Evolutionary conservation across 1,140 invertebrate genomes (phyloP).

Genomic region (Drosophila kikkawai): DNA sequence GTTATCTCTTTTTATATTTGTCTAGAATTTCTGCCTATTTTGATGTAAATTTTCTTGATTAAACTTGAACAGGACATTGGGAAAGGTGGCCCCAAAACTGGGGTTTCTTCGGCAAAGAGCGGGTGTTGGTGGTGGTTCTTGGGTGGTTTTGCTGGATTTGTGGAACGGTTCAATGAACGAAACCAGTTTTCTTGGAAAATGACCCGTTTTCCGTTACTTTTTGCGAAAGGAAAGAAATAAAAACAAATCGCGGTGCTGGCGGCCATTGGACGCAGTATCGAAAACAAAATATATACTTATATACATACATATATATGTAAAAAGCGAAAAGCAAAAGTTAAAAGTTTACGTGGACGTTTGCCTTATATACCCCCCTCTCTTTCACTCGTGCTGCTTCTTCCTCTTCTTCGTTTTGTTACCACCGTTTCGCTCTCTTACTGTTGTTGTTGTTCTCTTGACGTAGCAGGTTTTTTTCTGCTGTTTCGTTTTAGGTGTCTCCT

Average conservation of each 20-base stretch:
- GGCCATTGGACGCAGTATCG: conserved; percentile 11
- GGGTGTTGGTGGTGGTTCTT: not conserved
- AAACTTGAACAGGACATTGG: not conserved
- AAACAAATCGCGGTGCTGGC: conserved; percentile 1
- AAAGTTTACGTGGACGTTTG: conserved; percentile 82
- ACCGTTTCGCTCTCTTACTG: conserved; percentile 56
- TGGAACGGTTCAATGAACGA: conserved; percentile 36
- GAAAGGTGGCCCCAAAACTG: not conserved
- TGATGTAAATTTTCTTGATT: not conserved
- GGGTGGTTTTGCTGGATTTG: conserved; percentile 25
- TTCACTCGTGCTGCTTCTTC: conserved; percentile 27
- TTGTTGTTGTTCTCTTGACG: conserved; percentile 53
- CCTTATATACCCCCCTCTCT: conserved; percentile 22
- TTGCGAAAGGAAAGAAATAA: not conserved
- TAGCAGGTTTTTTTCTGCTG: conserved; percentile 56
- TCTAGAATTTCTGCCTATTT: not conserved
- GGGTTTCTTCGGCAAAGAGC: not conserved
- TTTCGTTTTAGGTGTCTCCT: conserved; percentile 7
- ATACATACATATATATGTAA: conserved; percentile 5
- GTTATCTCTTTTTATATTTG: not conserved
- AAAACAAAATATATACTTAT: conserved; percentile 6
- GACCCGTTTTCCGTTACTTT: conserved; percentile 26
- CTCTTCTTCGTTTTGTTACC: conserved; percentile 61
- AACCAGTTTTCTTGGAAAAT: conserved; percentile 41
- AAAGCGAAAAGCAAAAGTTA: conserved; percentile 61